These are phyloP conservation scores for Lycocerus yunnanus DNA, from an alignment of 2,888 invertebrate genomes.

Conservation along the genomic window DNA sequence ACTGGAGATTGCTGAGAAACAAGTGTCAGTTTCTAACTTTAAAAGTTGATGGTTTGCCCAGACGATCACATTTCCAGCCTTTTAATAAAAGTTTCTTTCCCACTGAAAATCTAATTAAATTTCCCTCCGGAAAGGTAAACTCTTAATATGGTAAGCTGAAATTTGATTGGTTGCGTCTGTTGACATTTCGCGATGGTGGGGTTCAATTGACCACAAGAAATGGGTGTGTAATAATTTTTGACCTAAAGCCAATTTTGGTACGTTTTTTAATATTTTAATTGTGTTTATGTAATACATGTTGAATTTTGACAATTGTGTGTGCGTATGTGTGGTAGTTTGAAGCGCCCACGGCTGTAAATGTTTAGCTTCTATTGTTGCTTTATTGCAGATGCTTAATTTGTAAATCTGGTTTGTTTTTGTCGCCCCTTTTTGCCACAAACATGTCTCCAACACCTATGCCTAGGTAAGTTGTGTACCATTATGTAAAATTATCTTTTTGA, in stretches of 20 bases:
- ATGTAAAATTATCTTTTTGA: not conserved
- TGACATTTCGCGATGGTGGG: constrained; percentile 16
- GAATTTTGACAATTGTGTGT: not conserved
- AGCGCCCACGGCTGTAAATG: constrained; percentile 15
- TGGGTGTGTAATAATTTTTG: constrained; percentile 36
- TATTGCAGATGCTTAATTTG: constrained; percentile 12
- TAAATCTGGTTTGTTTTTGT: not conserved
- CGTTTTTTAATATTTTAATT: constrained; percentile 4
- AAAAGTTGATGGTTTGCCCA: not conserved
- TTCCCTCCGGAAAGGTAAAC: not conserved
- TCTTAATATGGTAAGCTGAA: constrained; percentile 38
- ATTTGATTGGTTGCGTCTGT: constrained; percentile 33
- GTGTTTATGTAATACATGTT: not conserved
- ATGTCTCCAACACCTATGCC: constrained; percentile 57
- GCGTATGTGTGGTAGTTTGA: not conserved
- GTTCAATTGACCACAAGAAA: constrained; percentile 30
- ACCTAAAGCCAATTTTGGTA: constrained; percentile 26
- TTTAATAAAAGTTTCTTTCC: not conserved
- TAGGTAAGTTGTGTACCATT: constrained; percentile 49
- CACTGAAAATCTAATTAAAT: not conserved
- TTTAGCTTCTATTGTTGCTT: not conserved
- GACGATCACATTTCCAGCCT: not conserved
- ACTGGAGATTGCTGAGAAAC: too few species aligned
- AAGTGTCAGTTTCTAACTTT: too few species aligned
- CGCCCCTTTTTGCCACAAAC: constrained; percentile 36